Percentiles rank a stretch among this genome's conserved stretches.
Evolutionary conservation across 2,113 vertebrate genomes (phyloP).

Genomic region (Trichechus manatus): DNA sequence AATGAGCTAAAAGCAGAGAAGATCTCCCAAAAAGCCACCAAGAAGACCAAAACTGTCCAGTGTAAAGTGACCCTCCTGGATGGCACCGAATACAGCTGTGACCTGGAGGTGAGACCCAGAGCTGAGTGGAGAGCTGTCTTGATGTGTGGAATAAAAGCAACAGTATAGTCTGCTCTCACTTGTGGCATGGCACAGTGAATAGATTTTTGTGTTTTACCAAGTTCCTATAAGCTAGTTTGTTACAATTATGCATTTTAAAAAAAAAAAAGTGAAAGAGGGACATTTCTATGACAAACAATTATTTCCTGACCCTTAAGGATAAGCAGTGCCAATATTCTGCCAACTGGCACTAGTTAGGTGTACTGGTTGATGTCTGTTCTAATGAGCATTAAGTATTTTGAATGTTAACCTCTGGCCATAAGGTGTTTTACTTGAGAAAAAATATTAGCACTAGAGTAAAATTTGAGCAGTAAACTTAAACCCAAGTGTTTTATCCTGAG

Average conservation of each 20-base stretch:
- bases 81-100: constrained; percentile 93
- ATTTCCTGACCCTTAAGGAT: neutral
- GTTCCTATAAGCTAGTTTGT: neutral
- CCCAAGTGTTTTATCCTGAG: neutral
- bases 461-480: neutral
- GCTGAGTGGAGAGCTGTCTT: neutral
- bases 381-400: neutral
- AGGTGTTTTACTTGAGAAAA: neutral
- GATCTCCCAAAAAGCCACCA: constrained; percentile 89
- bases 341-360: neutral
- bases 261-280: neutral
- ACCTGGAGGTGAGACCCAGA: constrained; percentile 93
- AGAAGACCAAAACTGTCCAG: constrained; percentile 94
- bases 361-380: neutral
- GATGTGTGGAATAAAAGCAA: neutral
- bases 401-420: neutral
- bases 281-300: constrained; percentile 10
- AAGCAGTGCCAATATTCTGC: neutral
- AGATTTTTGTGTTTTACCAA: constrained; percentile 5
- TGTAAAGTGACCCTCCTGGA: constrained; percentile 95
- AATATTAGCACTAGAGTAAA: neutral
- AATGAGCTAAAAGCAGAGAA: constrained; percentile 86
- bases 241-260: neutral
- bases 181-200: neutral
- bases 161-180: neutral